Evolutionary conservation across 2,888 invertebrate genomes (phyloP).

Genomic region (Morpho achilles): DNA sequence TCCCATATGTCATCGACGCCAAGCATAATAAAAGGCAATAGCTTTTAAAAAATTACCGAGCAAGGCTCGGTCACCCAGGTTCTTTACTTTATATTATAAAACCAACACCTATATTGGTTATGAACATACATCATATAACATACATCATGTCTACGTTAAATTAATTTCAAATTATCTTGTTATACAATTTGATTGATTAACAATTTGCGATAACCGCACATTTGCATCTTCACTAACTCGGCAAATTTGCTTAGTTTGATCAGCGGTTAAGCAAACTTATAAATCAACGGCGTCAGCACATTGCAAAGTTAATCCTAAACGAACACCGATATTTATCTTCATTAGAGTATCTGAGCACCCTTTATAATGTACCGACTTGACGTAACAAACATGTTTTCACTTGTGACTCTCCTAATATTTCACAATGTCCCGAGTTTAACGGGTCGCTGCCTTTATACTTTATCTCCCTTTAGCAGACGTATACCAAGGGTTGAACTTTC

Average conservation of each 20-base stretch:
- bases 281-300: constrained; percentile 52
- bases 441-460: constrained; percentile 63
- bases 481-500: constrained; percentile 72
- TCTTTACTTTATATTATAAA: too few species aligned
- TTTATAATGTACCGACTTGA: constrained; percentile 69
- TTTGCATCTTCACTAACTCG: constrained; percentile 9
- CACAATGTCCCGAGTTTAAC: constrained; percentile 70
- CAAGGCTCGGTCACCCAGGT: too few species aligned
- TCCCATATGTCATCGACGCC: too few species aligned
- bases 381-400: constrained; percentile 69
- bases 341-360: constrained; percentile 74
- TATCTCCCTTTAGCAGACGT: constrained; percentile 70
- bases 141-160: too few species aligned
- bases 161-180: too few species aligned
- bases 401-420: constrained; percentile 73
- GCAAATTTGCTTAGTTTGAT: constrained; percentile 10
- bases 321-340: constrained; percentile 75
- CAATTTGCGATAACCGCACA: background rate
- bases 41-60: too few species aligned
- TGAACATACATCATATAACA: too few species aligned
- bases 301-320: constrained; percentile 68
- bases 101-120: too few species aligned
- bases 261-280: constrained; percentile 16
- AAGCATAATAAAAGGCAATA: too few species aligned
- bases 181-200: too few species aligned